Evolutionary conservation across 2,113 vertebrate species (phyloP).

Genomic region (Callocephalon fimbriatum): DNA sequence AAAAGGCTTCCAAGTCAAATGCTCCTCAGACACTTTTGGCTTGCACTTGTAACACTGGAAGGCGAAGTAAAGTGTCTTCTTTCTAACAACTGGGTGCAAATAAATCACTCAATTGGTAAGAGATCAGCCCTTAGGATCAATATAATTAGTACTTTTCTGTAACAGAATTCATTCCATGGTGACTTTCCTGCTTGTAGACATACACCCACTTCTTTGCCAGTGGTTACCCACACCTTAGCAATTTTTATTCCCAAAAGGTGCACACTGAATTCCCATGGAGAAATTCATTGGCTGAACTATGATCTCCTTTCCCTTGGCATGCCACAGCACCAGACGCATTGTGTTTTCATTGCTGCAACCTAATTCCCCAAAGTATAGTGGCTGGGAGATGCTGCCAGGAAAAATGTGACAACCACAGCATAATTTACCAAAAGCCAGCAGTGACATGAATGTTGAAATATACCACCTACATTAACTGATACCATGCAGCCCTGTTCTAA

Average conservation of each 20-base stretch:
- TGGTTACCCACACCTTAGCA: conserved; percentile 6
- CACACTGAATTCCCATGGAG: conserved; percentile 37
- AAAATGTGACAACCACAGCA: conserved; percentile 20
- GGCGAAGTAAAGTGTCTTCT: background rate
- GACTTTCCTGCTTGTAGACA: background rate
- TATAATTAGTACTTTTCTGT: background rate
- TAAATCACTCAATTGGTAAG: background rate
- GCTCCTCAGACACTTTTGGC: background rate
- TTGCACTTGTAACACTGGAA: background rate
- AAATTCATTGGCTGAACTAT: conserved; percentile 31
- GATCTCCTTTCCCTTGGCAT: conserved; percentile 64
- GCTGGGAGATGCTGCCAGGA: conserved; percentile 37
- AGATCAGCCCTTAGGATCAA: background rate
- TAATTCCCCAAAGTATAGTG: conserved; percentile 27
- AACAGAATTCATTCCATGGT: background rate
- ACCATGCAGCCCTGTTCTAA: background rate
- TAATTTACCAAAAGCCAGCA: background rate
- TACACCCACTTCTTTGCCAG: background rate
- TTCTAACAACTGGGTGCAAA: background rate
- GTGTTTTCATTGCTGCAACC: conserved; percentile 39
- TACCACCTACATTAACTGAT: background rate
- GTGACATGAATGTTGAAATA: background rate
- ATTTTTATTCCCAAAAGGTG: conserved; percentile 44
- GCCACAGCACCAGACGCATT: background rate
- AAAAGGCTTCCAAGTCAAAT: background rate